Base-by-base conservation (phyloP, 2,888 invertebrate genomes). In the Gryllus longicercus region DNA sequence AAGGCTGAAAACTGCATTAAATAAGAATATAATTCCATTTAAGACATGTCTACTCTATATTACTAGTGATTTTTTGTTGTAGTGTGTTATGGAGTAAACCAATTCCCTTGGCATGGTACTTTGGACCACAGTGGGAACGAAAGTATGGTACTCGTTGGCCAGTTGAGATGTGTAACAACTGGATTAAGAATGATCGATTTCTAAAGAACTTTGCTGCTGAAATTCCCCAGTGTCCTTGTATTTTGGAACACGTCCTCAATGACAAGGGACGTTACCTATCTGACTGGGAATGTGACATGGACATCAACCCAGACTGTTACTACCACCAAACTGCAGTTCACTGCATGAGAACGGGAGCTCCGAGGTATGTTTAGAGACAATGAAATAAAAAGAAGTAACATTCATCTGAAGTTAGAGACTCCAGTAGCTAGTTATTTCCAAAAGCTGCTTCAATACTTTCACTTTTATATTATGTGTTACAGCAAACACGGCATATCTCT, bases 251-350 rank as follows among this genome's bases (percentile, higher is more conserved):
- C 86, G 98, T 98, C 0, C 86, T 96, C 4, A 89, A 93, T 79
- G 99, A 99, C 86, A 95, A 96, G 87, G 99, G 99, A 10, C 91
- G 97, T 23, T 99, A 92, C 86, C 91, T 96, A 87, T 96, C 98
- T 0, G 96, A 98, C 86, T 91, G 92, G 83, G 93, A 93, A 83
- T 98, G 98, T 86, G 97, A 98, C 87, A 95, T 93, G 85, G 96
- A 97, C 86, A 93, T 95, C 2, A 97, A 97, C 87, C 94, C 94
- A 0, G 93, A 92, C 63, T 97, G 97, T 85, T 91, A 93, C 86
- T 95, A 95, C 85, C 96, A 98, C 86, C 92, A 93, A 86, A 96
- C 95, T 63, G 96, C 97, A 75, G 89, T 94, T 51, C 98, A 98
- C 87, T 99, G 99, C 86, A 96, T 98, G 50, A 92, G 94, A 85